Conservation (phyloP, 2,888 invertebrate genomes). For the Polydesmus complanatus region DNA sequence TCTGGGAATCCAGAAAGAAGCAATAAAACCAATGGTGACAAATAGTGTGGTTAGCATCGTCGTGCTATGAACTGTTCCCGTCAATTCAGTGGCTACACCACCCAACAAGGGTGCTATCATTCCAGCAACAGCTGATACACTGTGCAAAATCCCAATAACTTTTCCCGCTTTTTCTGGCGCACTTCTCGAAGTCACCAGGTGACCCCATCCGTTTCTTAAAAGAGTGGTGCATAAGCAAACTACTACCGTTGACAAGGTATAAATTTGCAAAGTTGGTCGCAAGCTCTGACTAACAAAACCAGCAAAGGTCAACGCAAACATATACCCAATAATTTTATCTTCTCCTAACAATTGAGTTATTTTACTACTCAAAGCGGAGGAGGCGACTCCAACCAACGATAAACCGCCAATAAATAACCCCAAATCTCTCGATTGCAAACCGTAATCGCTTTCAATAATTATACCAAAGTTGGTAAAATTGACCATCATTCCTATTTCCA, state of each 20-base stretch:
- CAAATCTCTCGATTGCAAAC: not conserved
- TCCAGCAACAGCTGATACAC: conserved; percentile 2
- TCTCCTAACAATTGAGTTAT: not conserved
- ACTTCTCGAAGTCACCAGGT: not conserved
- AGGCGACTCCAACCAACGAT: not conserved
- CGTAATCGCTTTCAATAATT: not conserved
- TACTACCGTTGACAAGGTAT: not conserved
- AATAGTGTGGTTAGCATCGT: not conserved
- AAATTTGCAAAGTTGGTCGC: not conserved
- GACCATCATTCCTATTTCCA: not conserved
- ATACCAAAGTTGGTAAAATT: not conserved
- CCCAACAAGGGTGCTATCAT: conserved; percentile 5
- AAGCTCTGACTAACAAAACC: not conserved
- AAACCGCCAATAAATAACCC: not conserved
- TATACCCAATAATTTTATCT: not conserved
- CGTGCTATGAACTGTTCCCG: not conserved
- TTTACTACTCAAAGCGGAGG: conserved; percentile 1
- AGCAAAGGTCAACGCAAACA: not conserved
- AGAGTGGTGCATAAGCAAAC: not conserved
- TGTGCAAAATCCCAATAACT: conserved; percentile 1
- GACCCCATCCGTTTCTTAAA: conserved; percentile 1
- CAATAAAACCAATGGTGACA: not conserved
- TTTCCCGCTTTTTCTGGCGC: not conserved
- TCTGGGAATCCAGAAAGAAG: not conserved
- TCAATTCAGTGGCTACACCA: not conserved